Evolutionary conservation across 2,113 vertebrate genomes (phyloP), one percentile per base, ranked within the genome.

Genomic region (Hydrolagus affinis): DNA sequence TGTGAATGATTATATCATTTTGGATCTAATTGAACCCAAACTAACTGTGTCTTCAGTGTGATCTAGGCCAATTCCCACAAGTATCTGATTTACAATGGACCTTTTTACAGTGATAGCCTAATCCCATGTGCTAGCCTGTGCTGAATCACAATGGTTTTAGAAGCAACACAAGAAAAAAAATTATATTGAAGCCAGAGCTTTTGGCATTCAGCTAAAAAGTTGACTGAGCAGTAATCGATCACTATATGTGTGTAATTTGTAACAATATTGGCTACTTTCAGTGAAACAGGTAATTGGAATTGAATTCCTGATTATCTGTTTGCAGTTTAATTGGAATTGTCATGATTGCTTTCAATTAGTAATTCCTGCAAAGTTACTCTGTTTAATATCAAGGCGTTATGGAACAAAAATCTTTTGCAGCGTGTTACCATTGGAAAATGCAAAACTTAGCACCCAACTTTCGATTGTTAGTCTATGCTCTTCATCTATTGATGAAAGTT

Each of bases 261-360:
- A 66, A 83, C 14, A 23, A 83, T 66, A 83, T 68, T 83, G 78
- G 78, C 78, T 66, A 83, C 78, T 88, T 88, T 87, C 86, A 74
- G 85, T 85, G 86, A 25, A 85, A 85, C 85, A 57, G 70, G 83
- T 74, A 86, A 74, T 87, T 86, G 75, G 87, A 86, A 87, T 87
- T 87, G 86, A 88, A 88, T 88, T 87, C 83, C 87, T 85, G 87
- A 88, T 88, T 88, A 87, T 87, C 87, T 86, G 72, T 77, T 86
- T 77, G 71, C 86, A 69, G 75, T 69, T 86, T 88, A 87, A 87
- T 87, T 87, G 87, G 86, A 86, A 88, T 86, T 85, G 87, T 71
- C 75, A 86, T 21, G 85, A 86, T 86, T 86, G 85, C 77, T 78
- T 69, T 68, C 85, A 69, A 68, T 71, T 3, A 85, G 86, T 59